Evolutionary conservation across 2,888 invertebrate species (phyloP), one percentile per base, ranked within the genome.

Genomic region (Pristionchus entomophagus): DNA sequence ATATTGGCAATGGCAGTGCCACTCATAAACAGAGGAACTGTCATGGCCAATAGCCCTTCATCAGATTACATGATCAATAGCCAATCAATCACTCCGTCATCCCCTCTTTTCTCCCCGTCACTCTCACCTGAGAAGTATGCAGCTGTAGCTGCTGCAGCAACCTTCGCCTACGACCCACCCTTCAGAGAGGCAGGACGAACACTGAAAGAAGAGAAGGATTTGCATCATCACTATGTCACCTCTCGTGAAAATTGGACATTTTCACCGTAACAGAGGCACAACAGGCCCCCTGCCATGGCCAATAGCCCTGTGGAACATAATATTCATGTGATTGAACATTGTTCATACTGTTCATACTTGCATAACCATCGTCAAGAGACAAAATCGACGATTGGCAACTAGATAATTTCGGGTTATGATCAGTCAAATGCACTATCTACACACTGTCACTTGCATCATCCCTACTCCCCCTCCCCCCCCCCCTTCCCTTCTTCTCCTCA

Each of bases 151-250:
- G 78, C 78, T 22, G 78, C 78, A 10, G 78, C 78, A 22, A 80
- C 78, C 32, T 49, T 29, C 10, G 49, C 78, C 78, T 49, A 49
- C 29, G 78, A 12, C 29, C 78, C 78, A 5, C 78, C 51, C 78
- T 80, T 80, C 6, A 80, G 49, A 49, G 78, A 80, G n/a, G 78
- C 78, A 2, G 78, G 51, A 41, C 78, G 78, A 22, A 80, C 78
- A 51, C 78, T 80, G 78, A 17, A 80, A 51, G 2, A 22, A 49
- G 45, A 17, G 77, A 77, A 19, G 81, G 56, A 81, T 56, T n/a
- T n/a, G 17, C 6, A 32, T 22, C 32, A 32, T 3, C 22, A 53
- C 51, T 53, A 80, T 53, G 17, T 53, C 53, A 53, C 80, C 53
- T 80, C 51, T 32, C n/a, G 22, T 56, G n/a, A 32, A 32, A n/a